Evolutionary conservation across 1,140 invertebrate species (phyloP), one percentile per base, ranked within the genome.

Genomic region (Zaprionus davidi): DNA sequence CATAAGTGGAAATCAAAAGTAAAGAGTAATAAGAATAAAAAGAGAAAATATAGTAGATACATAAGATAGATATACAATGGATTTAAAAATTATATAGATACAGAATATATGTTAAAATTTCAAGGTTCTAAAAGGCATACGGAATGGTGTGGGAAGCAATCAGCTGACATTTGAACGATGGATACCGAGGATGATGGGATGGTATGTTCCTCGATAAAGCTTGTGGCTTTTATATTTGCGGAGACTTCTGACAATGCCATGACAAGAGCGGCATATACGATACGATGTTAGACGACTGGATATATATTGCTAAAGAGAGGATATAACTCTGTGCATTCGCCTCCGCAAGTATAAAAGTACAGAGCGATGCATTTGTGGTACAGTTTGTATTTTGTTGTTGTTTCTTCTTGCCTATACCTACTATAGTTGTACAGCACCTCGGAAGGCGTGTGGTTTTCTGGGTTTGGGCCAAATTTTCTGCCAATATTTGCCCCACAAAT

Each of bases 61-160:
- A 70, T 62, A 71, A 44, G 15, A 44, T 41, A 44, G 56, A 70
- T 55, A 12, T 71, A 68, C 7, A 64, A 69, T 53, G 58, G 44
- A 59, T 65, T 44, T 44, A 11, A 71, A 76, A 64, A 65, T 28
- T 65, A 65, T 65, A 71, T 6, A 49, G 71, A 77, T 62, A 68
- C 63, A 71, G 46, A 51, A 51, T 51, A 51, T 51, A 74, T 81
- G 78, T 81, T 75, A 70, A 69, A 92, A 80, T 90, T 92, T 90
- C 82, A 92, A 92, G 86, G 90, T 92, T 92, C 83, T 91, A 92
- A 92, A 91, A 91, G 79, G 85, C 81, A 92, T 88, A 88, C 91
- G 92, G 92, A 93, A 93, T 93, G 92, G 92, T 93, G 92, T 93
- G 92, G 92, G 90, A 92, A 92, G 92, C 92, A 93, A 92, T 92